Evolutionary conservation across 2,113 vertebrate genomes (phyloP).

Genomic region (Vulpes vulpes): DNA sequence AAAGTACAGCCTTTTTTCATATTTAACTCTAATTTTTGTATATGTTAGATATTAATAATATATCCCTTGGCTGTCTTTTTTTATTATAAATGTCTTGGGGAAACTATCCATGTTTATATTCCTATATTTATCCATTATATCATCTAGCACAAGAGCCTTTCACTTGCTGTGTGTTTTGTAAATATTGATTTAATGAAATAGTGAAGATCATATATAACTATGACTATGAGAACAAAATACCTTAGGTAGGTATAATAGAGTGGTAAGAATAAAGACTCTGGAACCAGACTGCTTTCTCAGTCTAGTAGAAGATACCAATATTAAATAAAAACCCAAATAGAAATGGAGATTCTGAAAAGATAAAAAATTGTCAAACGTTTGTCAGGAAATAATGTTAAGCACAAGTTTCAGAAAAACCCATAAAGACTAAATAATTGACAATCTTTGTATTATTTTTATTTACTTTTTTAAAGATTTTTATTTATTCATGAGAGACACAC

Average conservation of each 20-base stretch:
- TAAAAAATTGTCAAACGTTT: not conserved
- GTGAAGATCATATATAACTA: not conserved
- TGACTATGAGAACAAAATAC: not conserved
- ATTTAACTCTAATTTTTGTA: not conserved
- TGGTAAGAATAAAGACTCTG: not conserved
- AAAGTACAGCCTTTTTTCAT: not conserved
- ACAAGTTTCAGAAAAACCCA: not conserved
- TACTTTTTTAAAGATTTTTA: too few relatives aligned
- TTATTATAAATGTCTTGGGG: not conserved
- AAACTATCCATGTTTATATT: not conserved
- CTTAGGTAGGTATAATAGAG: not conserved
- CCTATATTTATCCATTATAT: not conserved
- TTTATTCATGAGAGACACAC: too few relatives aligned
- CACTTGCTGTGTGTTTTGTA: not conserved
- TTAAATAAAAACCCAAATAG: not conserved
- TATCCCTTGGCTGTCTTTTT: not conserved
- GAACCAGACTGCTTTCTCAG: not conserved
- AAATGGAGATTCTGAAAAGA: not conserved
- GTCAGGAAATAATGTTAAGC: not conserved
- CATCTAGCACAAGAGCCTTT: not conserved
- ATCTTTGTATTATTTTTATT: not conserved
- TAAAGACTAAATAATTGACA: not conserved
- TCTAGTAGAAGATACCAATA: not conserved
- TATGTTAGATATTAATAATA: not conserved
- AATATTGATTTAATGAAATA: not conserved